Evolutionary conservation across 1,140 invertebrate species (phyloP).

Genomic region (Dreissena rostriformis): DNA sequence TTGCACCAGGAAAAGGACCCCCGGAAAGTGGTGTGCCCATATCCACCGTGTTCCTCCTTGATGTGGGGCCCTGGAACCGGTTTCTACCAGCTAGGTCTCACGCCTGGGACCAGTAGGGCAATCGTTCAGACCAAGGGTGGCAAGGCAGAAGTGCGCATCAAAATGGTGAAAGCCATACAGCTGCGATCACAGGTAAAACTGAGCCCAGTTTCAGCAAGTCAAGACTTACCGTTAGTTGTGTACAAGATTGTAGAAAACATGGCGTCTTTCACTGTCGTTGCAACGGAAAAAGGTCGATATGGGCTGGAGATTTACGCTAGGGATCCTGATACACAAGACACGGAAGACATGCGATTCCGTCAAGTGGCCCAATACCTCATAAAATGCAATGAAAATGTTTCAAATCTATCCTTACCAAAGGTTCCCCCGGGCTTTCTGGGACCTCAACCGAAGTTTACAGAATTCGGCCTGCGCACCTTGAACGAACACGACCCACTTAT

Average conservation of each 20-base stretch:
- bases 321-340: conserved; percentile 74
- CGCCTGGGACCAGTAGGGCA: conserved; percentile 72
- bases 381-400: conserved; percentile 74
- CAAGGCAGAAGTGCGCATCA: conserved; percentile 71
- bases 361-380: conserved; percentile 80
- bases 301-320: conserved; percentile 81
- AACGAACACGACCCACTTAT: conserved; percentile 79
- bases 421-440: conserved; percentile 80
- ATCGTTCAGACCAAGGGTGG: conserved; percentile 74
- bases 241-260: conserved; percentile 73
- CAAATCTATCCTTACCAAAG: conserved; percentile 72
- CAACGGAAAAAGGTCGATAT: conserved; percentile 78
- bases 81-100: conserved; percentile 74
- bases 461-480: conserved; percentile 72
- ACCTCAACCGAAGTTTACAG: conserved; percentile 77
- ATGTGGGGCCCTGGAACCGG: conserved; percentile 77
- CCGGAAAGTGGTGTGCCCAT: conserved; percentile 68
- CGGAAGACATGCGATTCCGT: conserved; percentile 78
- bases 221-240: conserved; percentile 40
- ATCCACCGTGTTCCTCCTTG: conserved; percentile 79
- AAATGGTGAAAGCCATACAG: conserved; percentile 55
- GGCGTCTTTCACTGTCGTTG: conserved; percentile 77
- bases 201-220: conserved; percentile 10
- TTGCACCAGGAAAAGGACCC: conserved; percentile 71
- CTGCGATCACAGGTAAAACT: conserved; percentile 50